Evolutionary conservation across 2,113 vertebrate genomes (phyloP).

Genomic region (Micronisus gabar): DNA sequence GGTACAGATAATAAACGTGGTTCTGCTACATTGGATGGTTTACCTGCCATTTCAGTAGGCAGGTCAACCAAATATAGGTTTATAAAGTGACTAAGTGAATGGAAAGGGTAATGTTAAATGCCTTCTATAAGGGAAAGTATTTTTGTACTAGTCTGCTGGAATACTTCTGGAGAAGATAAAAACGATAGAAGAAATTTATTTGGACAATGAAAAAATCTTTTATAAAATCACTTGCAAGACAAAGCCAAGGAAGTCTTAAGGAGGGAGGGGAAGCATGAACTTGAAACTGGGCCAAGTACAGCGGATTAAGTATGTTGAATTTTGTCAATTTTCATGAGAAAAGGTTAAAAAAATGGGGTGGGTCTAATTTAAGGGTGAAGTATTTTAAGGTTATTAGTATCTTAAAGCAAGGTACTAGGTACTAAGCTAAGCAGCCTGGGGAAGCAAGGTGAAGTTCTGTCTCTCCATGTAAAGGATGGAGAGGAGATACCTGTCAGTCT

Average conservation of each 20-base stretch:
- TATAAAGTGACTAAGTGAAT: background rate
- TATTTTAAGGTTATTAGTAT: background rate
- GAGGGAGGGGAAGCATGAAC: background rate
- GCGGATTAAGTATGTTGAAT: background rate
- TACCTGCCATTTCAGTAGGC: background rate
- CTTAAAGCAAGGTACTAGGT: background rate
- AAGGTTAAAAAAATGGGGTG: background rate
- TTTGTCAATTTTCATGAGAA: background rate
- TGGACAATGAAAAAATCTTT: background rate
- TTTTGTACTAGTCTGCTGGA: background rate
- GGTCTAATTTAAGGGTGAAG: background rate
- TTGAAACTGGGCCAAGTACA: background rate
- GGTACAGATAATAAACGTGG: background rate
- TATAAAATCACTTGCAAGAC: background rate
- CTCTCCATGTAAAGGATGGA: background rate
- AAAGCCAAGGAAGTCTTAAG: background rate
- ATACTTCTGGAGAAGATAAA: background rate
- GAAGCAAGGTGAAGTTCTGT: background rate
- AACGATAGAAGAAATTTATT: background rate
- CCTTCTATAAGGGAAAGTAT: background rate
- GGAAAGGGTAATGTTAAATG: background rate
- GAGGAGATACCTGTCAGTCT: background rate
- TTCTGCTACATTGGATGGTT: background rate
- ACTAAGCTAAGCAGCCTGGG: background rate
- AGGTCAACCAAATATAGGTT: background rate